Percentiles rank a stretch among this genome's conserved stretches.
Conservation (phyloP, 1,140 invertebrate genomes). For the Yoshiicerus persimilis region DNA sequence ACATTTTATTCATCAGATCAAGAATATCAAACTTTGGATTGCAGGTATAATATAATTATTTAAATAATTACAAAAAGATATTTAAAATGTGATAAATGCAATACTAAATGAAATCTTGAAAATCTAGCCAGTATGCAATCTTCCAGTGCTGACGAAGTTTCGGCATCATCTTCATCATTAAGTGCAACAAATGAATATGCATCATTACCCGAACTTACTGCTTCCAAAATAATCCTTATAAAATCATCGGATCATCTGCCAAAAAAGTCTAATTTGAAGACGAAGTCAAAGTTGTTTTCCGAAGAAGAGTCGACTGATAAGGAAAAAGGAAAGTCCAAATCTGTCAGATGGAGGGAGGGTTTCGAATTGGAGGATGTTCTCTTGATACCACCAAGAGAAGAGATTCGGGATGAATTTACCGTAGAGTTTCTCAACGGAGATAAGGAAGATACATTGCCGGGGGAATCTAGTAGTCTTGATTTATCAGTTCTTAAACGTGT, state of each 20-base stretch:
- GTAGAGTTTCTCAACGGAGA: background rate
- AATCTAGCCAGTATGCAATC: too few species aligned
- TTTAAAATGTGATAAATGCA: too few species aligned
- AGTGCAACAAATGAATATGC: too few species aligned
- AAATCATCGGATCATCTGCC: background rate
- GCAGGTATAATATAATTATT: too few species aligned
- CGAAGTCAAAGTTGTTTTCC: background rate
- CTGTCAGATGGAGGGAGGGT: background rate
- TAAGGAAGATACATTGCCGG: background rate
- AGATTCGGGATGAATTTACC: background rate
- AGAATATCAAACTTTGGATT: too few species aligned
- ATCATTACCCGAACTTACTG: too few species aligned
- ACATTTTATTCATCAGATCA: too few species aligned
- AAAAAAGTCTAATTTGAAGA: background rate
- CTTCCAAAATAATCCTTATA: background rate
- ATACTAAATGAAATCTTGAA: too few species aligned
- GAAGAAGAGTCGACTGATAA: background rate
- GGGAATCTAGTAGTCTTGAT: background rate
- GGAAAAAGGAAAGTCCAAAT: background rate
- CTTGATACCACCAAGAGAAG: background rate
- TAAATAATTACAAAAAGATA: too few species aligned
- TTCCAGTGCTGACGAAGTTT: too few species aligned
- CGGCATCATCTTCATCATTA: too few species aligned
- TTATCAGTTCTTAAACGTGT: background rate
- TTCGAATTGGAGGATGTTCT: background rate